Base-by-base conservation (phyloP, 2,888 invertebrate species). In the Heliconius aoede region DNA sequence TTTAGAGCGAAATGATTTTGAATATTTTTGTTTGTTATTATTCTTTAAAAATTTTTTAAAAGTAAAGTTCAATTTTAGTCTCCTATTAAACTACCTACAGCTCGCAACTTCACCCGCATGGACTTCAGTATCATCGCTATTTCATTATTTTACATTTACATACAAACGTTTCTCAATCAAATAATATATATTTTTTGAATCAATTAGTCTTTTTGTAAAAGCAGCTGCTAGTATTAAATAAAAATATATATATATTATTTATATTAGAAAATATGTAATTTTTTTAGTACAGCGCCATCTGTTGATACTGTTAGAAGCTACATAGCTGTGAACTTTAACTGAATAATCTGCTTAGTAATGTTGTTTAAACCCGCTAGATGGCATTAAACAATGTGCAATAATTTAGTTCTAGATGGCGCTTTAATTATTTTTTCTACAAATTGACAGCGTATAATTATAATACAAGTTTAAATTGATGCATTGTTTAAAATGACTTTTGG, bases 221-320 rank as follows among this genome's bases (percentile, higher is more conserved):
- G 40, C 13, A 13, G 40, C 40, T 40, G 15, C 46, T 18, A 3
- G 7, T 46, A 5, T 46, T 46, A 46, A 18, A 46, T 7, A 46
- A 21, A 21, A 46, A 21, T 21, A 46, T 46, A 9, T 51, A 7
- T 51, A 5, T 21, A 1, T 8, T 51, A 51, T 21, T 18, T 21
- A 51, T 21, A 8, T 55, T 55, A 24, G 13, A 58, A 1, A 13
- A 24, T 24, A 13, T 13, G 1, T 11, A n/a, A 55, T 24, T 24
- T 3, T 60, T 60, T 18, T 28, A 3, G 13, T 15, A 64, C 1
- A 76, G 30, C 76, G 72, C 72, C 76, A 76, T 46, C 76, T 76
- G 9, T 2, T 15, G 18, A 7, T 21, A 9, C 24, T 13, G 21
- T n/a, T 13, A 13, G 8, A 7, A 60, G 24, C 65, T 21, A 28